phyloP scores from a whole-genome alignment of 2,113 vertebrate species.

The Burhinus bistriatus region DNA sequence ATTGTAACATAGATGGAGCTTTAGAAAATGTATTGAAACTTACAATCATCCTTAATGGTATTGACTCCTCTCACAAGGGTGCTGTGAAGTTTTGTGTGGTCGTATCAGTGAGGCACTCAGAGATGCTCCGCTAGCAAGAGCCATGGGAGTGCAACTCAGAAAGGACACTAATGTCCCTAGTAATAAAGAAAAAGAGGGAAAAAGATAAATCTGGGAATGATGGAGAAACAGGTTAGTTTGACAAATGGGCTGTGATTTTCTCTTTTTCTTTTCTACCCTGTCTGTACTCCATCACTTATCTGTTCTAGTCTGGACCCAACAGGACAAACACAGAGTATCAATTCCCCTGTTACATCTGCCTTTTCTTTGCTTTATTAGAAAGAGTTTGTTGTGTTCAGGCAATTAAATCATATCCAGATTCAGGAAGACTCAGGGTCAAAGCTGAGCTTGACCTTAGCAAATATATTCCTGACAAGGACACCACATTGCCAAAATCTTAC shows the following conservation, averaged over 20 bases:
- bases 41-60: background rate
- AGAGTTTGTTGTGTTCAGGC: background rate
- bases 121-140: background rate
- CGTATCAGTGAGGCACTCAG: background rate
- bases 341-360: background rate
- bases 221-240: background rate
- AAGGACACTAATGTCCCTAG: background rate
- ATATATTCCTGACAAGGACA: background rate
- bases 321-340: background rate
- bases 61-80: background rate
- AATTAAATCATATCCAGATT: background rate
- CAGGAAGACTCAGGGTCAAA: background rate
- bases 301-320: background rate
- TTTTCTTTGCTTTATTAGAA: background rate
- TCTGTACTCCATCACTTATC: background rate
- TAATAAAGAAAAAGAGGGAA: background rate
- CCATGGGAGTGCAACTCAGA: background rate
- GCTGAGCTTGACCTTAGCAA: background rate
- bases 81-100: background rate
- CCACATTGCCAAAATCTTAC: background rate
- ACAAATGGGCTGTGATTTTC: background rate
- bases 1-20: conserved; percentile 6
- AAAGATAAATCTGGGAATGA: background rate
- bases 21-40: background rate
- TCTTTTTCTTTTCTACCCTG: background rate